Percentiles rank a stretch among this genome's conserved stretches.
Evolutionary conservation across 1,140 invertebrate genomes (phyloP).

Genomic region (Gryllus bimaculatus): DNA sequence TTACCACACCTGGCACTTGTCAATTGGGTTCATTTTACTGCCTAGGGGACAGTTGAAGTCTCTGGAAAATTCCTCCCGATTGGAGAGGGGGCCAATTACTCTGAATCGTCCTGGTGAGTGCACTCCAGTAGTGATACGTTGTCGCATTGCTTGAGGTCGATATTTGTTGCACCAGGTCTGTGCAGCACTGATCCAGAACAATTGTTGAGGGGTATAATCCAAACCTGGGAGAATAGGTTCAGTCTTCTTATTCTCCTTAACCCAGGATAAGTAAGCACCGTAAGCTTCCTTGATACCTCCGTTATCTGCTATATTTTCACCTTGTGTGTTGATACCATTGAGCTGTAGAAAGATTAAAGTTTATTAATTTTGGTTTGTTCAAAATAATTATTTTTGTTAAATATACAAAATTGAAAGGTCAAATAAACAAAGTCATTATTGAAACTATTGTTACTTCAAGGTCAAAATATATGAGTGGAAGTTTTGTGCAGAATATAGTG

Average conservation of each 20-base stretch:
- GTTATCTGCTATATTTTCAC: slow-evolving; percentile 89
- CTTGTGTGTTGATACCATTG: slow-evolving; percentile 80
- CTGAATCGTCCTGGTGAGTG: slow-evolving; percentile 43
- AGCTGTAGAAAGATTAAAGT: slow-evolving; percentile 39
- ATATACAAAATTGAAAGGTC: neutral
- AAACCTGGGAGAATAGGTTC: slow-evolving; percentile 55
- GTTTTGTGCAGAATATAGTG: neutral
- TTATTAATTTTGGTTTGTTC: neutral
- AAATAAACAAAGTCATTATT: no score
- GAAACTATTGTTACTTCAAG: neutral
- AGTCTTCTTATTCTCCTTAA: slow-evolving; percentile 47
- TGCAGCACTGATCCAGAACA: slow-evolving; percentile 57
- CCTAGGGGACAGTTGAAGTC: slow-evolving; percentile 51
- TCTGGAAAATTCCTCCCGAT: slow-evolving; percentile 51
- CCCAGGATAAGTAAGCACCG: slow-evolving; percentile 65
- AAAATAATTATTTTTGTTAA: neutral
- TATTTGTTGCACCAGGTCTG: slow-evolving; percentile 54
- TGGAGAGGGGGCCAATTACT: slow-evolving; percentile 56
- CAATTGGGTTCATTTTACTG: slow-evolving; percentile 49
- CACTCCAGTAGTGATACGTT: slow-evolving; percentile 53
- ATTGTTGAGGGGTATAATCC: slow-evolving; percentile 34
- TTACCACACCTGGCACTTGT: slow-evolving; percentile 43
- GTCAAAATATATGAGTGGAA: neutral
- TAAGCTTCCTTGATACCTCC: slow-evolving; percentile 83
- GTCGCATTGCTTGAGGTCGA: slow-evolving; percentile 57